Evolutionary conservation across 2,888 invertebrate species (phyloP), one percentile per base, ranked within the genome.

Genomic region (Fragum sueziense): DNA sequence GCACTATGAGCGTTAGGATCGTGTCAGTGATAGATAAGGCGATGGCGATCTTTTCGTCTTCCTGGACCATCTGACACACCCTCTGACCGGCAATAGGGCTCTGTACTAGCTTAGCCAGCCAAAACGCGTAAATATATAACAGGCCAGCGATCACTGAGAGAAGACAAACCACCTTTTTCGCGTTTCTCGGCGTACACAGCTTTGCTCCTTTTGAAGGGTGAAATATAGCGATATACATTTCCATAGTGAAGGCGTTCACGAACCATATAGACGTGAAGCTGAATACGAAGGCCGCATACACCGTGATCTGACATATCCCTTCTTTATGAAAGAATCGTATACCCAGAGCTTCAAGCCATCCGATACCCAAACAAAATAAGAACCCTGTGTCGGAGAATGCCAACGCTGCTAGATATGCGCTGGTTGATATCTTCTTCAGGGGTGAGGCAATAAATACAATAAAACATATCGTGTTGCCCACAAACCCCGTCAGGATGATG

Each of bases 1-100:
- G 97, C 51, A 96, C 91, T 7, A 96, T 94, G 90, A 97, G 96
- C 0, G 97, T 96, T 2, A 97, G 88, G 54, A 95, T 92, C 0
- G 96, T 95, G 91, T 97, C 97, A 74, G 96, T 93, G 70, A 85
- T 75, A 0, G 88, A 85, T 17, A 88, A 25, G 4, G 86, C 80
- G 74, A 86, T 86, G 25, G 83, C 84, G 1, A 77, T 76, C 17
- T 74, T 74, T 2, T 74, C 71, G 37, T 86, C 77, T 17, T 85
- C 77, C 22, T 79, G 80, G 1, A 78, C 71, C 11, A 85, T 81
- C 2, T 80, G 76, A 25, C 86, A 86, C 25, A 81, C 61, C 47
- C 82, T 74, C 41, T 72, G 61, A 1, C 65, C 67, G 0, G 82
- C 74, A 1, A 25, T 47, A 2, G 70, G 31, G 2, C 57, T 62